Conservation (phyloP, 2,797 vertebrate genomes). For the Anabas testudineus region DNA sequence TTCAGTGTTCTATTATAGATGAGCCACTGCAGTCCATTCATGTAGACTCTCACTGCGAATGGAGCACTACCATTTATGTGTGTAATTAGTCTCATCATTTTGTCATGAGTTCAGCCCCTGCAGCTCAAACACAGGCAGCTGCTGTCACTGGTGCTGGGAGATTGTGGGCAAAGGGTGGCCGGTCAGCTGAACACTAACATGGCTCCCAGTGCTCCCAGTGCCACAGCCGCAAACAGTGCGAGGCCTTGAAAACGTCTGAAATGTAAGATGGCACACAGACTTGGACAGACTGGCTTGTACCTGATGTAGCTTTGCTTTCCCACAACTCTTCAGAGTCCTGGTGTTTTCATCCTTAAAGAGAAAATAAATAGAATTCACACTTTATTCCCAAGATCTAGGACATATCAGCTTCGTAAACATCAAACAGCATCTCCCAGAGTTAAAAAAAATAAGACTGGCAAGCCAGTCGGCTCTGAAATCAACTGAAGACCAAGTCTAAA, state of each 20-base stretch:
- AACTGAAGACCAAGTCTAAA: constrained; percentile 59
- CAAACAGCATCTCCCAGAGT: constrained; percentile 42
- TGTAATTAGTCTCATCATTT: constrained; percentile 64
- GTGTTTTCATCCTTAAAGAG: constrained; percentile 40
- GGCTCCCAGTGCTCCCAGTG: constrained; percentile 56
- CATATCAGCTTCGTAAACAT: constrained; percentile 43
- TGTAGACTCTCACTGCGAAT: constrained; percentile 34
- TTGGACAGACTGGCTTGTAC: constrained; percentile 17
- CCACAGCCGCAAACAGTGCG: constrained; percentile 45
- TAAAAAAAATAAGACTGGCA: constrained; percentile 49
- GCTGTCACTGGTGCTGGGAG: constrained; percentile 44
- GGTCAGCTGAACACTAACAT: constrained; percentile 65
- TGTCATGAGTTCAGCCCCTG: constrained; percentile 47
- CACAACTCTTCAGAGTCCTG: constrained; percentile 4
- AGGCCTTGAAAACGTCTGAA: constrained; percentile 50
- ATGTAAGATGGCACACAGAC: constrained; percentile 43
- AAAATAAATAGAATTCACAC: constrained; percentile 57
- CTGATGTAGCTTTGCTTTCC: constrained; percentile 23
- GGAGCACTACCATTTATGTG: constrained; percentile 46
- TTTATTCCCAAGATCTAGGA: constrained; percentile 59
- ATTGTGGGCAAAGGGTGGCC: constrained; percentile 27
- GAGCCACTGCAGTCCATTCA: constrained; percentile 38
- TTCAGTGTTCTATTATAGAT: constrained; percentile 61
- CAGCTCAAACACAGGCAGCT: constrained; percentile 50
- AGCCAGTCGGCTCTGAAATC: constrained; percentile 51